Evolutionary conservation across 2,888 invertebrate genomes (phyloP), one percentile per base, ranked within the genome.

Genomic region (Ophioninae sp.): DNA sequence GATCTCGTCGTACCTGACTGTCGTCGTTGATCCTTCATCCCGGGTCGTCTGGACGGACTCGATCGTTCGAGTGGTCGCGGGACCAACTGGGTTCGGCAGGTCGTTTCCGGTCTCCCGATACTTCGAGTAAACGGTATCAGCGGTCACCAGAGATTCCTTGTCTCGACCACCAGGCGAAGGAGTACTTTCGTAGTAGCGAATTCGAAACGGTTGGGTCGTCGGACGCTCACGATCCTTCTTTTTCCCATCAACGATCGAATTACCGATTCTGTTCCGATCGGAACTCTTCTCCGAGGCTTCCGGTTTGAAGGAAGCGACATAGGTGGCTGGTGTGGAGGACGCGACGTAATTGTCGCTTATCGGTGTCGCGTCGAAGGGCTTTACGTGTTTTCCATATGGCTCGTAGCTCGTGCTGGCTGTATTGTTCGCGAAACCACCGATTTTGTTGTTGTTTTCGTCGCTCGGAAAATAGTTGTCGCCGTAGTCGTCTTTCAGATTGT

Each of bases 361-460:
- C 2, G 93, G 93, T 2, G 92, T 92, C 6, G 92, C 94, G 67
- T 92, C 94, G 7, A 93, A 88, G 1, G 94, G 94, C 87, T 94
- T 94, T 0, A 94, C 93, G 37, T 93, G 93, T 30, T 92, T 93
- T 0, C 94, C 94, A 71, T 95, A 95, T 8, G 94, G 93, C 61
- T 89, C 86, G 30, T 93, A 92, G 51, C 13, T 51, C 51, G 51
- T 51, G 51, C 17, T 51, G 51, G 51, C 51, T 13, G 93, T 93
- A 85, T 94, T 94, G 84, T 94, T 94, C 84, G 94, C 94, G 88
- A 92, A 91, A 2, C 90, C 91, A 0, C 91, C 91, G 23, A 91
- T 88, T 68, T 89, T 89, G 30, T 87, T 88, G 59, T 85, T 86
- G 41, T 69, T 83, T 7, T 91, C 91, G 1, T 89, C 90, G 22